Evolutionary conservation across 2,888 invertebrate genomes (phyloP).

Genomic region (Drosophila ustulata): DNA sequence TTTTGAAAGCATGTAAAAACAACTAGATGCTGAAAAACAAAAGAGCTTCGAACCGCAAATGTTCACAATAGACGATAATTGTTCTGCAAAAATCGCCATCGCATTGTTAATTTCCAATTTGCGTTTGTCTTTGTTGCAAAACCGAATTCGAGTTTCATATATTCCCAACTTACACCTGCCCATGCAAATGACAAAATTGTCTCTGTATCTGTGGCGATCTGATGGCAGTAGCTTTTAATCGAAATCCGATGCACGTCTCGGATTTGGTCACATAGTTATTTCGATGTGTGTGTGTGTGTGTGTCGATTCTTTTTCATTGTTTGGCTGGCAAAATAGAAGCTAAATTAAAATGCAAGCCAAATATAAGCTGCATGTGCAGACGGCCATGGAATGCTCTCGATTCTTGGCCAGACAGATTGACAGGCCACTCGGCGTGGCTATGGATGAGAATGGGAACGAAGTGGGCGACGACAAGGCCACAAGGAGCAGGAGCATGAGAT

Average conservation of each 20-base stretch:
- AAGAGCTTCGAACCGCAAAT: not conserved
- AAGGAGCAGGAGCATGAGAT: not conserved
- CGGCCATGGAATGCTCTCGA: conserved; percentile 26
- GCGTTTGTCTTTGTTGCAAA: not conserved
- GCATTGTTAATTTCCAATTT: conserved; percentile 6
- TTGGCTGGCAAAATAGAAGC: conserved; percentile 18
- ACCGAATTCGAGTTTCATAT: too few relatives aligned
- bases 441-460: not conserved
- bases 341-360: conserved; percentile 59
- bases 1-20: too few relatives aligned
- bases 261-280: conserved; percentile 28
- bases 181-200: not conserved
- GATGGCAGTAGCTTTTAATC: conserved; percentile 30
- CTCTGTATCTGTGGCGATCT: not conserved
- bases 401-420: conserved; percentile 1
- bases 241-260: conserved; percentile 51
- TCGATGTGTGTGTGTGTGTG: not conserved
- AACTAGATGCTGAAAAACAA: not conserved
- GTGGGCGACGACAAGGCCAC: not conserved
- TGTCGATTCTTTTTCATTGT: conserved; percentile 28
- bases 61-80: conserved; percentile 23
- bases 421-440: not conserved
- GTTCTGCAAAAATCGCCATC: conserved; percentile 1
- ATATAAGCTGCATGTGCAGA: conserved; percentile 40
- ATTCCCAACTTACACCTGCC: not conserved